Conservation (phyloP, 2,113 vertebrate species). For the Bucco capensis region DNA sequence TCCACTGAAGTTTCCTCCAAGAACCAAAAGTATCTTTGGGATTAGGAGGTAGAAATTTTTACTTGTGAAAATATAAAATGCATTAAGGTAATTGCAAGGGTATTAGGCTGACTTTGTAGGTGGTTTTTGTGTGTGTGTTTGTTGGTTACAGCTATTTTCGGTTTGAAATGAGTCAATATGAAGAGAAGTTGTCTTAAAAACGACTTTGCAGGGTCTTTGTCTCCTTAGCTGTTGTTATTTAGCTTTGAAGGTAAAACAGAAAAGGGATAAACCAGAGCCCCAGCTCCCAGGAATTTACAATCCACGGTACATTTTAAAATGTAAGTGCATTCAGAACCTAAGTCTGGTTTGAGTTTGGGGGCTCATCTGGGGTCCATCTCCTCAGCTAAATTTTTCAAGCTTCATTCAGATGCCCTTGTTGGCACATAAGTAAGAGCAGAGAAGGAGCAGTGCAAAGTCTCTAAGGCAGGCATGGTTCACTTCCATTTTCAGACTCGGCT, state of each 20-base stretch:
- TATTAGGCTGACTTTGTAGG: not conserved
- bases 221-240: not conserved
- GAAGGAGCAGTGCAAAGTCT: not conserved
- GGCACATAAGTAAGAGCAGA: fast-evolving
- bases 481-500: not conserved
- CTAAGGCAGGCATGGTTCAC: not conserved
- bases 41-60: not conserved
- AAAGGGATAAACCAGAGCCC: not conserved
- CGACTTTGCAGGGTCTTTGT: not conserved
- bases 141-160: not conserved
- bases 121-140: not conserved
- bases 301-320: not conserved
- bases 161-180: not conserved
- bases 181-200: not conserved
- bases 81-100: not conserved
- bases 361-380: not conserved
- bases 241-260: not conserved
- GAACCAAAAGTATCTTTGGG: not conserved
- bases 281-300: not conserved
- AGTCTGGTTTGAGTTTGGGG: not conserved
- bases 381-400: not conserved
- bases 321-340: not conserved
- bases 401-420: not conserved
- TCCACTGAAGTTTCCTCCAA: not conserved
- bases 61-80: not conserved